phyloP scores from a whole-genome alignment of 2,113 vertebrate species.

The Elachura formosa region DNA sequence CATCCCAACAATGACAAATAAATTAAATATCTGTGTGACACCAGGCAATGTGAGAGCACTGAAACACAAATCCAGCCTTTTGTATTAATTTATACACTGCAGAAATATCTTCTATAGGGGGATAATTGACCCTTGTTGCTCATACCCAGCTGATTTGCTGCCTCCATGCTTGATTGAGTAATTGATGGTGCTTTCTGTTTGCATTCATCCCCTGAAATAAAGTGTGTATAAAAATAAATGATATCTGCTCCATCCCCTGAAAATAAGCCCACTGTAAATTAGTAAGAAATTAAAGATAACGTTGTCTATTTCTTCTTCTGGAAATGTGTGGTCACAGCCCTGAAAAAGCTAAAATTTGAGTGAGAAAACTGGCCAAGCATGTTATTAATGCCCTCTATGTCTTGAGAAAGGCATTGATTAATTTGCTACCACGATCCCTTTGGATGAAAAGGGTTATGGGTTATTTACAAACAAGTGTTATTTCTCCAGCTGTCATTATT shows the following conservation, averaged over 20 bases:
- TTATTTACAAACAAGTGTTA: constrained; percentile 13
- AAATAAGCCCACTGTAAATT: not conserved
- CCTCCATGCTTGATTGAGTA: not conserved
- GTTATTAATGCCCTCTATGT: not conserved
- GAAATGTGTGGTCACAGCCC: not conserved
- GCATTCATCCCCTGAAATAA: not conserved
- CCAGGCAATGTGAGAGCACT: not conserved
- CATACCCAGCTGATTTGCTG: not conserved
- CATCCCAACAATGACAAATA: not conserved
- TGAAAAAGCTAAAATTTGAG: not conserved
- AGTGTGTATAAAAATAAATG: not conserved
- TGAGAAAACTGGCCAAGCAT: not conserved
- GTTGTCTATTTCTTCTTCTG: not conserved
- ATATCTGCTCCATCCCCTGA: not conserved
- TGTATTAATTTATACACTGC: not conserved
- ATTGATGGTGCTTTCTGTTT: not conserved
- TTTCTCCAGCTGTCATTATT: not conserved
- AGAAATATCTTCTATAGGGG: not conserved
- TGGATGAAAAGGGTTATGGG: not conserved
- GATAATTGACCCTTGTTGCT: not conserved
- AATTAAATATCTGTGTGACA: not conserved
- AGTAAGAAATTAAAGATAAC: not conserved
- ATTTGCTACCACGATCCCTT: not conserved
- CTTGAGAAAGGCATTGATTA: not conserved
- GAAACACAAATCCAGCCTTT: not conserved